Conservation (phyloP, 2,888 invertebrate genomes). For the Auanema freiburgensis region DNA sequence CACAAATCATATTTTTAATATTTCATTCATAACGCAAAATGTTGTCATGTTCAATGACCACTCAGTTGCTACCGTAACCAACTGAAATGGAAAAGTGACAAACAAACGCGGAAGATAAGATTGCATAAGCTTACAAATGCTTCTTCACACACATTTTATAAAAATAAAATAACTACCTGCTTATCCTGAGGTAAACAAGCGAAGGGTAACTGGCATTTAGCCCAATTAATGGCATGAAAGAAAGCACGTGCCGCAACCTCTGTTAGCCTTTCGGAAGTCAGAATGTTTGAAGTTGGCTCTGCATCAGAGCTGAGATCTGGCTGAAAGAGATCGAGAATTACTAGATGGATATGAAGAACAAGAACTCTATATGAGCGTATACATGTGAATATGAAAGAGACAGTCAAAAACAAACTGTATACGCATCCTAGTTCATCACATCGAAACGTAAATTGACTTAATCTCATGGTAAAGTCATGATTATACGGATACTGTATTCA, state of each 20-base stretch:
- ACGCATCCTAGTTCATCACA: too few relatives aligned
- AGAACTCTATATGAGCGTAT: not conserved
- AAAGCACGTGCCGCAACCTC: conserved; percentile 38
- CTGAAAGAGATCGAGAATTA: conserved; percentile 6
- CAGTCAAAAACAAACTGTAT: not conserved
- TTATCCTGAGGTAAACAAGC: conserved; percentile 24
- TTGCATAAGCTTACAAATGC: too few relatives aligned
- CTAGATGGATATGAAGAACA: not conserved
- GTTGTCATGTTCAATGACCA: too few relatives aligned
- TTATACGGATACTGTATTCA: too few relatives aligned
- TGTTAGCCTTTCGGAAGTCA: conserved; percentile 19
- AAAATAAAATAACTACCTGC: conserved; percentile 9
- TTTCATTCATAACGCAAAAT: conserved; percentile 1
- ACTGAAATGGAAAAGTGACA: too few relatives aligned
- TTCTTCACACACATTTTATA: too few relatives aligned
- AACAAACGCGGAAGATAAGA: too few relatives aligned
- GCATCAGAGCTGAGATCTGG: conserved; percentile 22
- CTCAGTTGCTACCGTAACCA: too few relatives aligned
- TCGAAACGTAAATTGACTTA: too few relatives aligned
- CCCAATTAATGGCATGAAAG: conserved; percentile 32
- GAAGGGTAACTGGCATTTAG: conserved; percentile 25
- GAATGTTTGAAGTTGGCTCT: conserved; percentile 5
- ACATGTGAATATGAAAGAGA: not conserved
- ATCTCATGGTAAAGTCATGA: too few relatives aligned
- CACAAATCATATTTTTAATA: conserved; percentile 1